Evolutionary conservation across 2,113 vertebrate genomes (phyloP), one percentile per base, ranked within the genome.

Genomic region (Paradoxurus hermaphroditus): DNA sequence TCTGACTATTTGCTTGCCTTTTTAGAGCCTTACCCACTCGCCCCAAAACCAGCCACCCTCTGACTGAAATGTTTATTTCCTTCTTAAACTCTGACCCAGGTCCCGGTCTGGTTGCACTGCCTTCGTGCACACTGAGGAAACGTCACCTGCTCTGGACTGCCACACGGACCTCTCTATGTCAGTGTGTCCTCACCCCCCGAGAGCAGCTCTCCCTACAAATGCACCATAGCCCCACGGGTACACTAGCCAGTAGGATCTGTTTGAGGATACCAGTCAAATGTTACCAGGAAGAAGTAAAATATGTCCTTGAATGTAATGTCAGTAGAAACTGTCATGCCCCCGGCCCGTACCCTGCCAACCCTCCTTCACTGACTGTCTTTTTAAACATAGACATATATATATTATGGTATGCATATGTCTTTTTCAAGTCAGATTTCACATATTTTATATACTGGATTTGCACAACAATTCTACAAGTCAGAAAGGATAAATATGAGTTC

Each of bases 141-240:
- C 1, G 11, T 31, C 21, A 27, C 18, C 15, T 7, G 10, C n/a
- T 39, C 53, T 65, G 73, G 27, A 14, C 25, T 44, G 27, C 41
- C 23, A 51, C 31, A 6, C 1, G 1, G 18, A 23, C 44, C 19
- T 15, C 87, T 44, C 18, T 14, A 0, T 7, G 3, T 39, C 39
- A 34, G 6, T 6, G 7, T 44, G 67, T 10, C 29, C 44, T 68
- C 12, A 7, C 14, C 7, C 16, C 25, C 34, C 8, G 18, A 90
- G n/a, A 83, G 29, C 3, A 23, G 27, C 36, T 68, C 16, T 63
- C n/a, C 56, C 27, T 10, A 29, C 39, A n/a, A 29, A 14, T 4
- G 21, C 7, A 1, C 21, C 36, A 5, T 18, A 31, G 65, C 41
- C 21, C 21, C 46, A 46, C 46, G 41, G 62, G 25, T 29, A 29